Evolutionary conservation across 2,888 invertebrate genomes (phyloP), one percentile per base, ranked within the genome.

Genomic region (Molorchus minor): DNA sequence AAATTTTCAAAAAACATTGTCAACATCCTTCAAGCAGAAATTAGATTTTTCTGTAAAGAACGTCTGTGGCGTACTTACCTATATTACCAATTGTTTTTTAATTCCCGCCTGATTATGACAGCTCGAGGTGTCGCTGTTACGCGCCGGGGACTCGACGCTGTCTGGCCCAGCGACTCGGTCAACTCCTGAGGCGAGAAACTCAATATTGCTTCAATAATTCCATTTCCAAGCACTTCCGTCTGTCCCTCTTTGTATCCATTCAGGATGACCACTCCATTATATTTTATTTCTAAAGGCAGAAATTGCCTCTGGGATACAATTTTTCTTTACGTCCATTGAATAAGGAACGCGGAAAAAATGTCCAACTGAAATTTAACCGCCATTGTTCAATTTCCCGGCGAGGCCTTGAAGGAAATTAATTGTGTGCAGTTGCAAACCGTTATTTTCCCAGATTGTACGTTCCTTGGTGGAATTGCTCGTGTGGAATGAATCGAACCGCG

Each of bases 191-290:
- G 56, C 60, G 69, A 69, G 66, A 69, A 65, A 72, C 70, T 74
- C 73, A 73, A 76, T 76, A 75, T 75, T 71, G 70, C 70, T 66
- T 66, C 73, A 72, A 75, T 75, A 75, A 75, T 75, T 75, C 72
- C 70, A 75, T 75, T 76, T 75, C 73, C 72, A 54, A 64, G 65
- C 70, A 68, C 72, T 71, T 73, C 73, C 73, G 67, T 65, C 64
- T 58, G 61, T 63, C 65, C 63, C 58, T 54, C 53, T 63, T 67
- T 62, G 51, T 62, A 60, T 52, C 65, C 58, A 63, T 64, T 63
- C 59, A 47, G 38, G 61, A 63, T 61, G 65, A 61, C 65, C 63
- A 57, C 56, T 62, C 62, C 55, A 67, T 67, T 67, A 65, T 63
- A 53, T 67, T 61, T 60, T 58, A 51, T 56, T 62, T 61, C 57